phyloP scores from a whole-genome alignment of 2,113 vertebrate genomes.

The Rhinichthys klamathensis region DNA sequence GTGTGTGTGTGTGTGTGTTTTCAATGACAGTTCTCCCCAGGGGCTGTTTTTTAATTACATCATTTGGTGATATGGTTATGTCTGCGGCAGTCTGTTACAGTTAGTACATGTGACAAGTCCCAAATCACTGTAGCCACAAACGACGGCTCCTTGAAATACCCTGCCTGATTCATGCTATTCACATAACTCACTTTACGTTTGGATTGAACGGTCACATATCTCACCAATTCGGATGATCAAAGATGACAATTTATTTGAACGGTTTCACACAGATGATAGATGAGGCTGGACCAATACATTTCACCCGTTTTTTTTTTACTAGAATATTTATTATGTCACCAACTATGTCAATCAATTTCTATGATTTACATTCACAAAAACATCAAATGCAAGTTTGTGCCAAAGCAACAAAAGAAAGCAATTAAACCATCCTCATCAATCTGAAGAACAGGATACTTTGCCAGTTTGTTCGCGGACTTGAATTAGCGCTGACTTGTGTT shows the following conservation, averaged over 20 bases:
- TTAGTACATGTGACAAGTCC: slow-evolving; percentile 29
- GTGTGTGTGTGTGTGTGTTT: slow-evolving; percentile 12
- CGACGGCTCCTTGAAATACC: neutral
- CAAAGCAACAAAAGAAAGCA: slow-evolving; percentile 74
- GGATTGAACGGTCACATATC: neutral
- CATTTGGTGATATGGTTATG: slow-evolving; percentile 34
- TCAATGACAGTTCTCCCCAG: slow-evolving; percentile 38
- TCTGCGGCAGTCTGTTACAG: slow-evolving; percentile 28
- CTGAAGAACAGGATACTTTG: slow-evolving; percentile 62
- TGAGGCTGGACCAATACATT: slow-evolving; percentile 32
- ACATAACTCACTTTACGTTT: neutral
- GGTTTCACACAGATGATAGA: slow-evolving; percentile 26
- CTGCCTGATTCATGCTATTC: slow-evolving; percentile 5
- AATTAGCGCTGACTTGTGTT: slow-evolving; percentile 42
- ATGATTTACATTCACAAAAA: slow-evolving; percentile 65
- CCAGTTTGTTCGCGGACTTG: slow-evolving; percentile 45
- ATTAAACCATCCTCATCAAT: slow-evolving; percentile 73
- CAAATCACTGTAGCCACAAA: slow-evolving; percentile 18
- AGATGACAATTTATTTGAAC: slow-evolving; percentile 5
- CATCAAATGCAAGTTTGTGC: slow-evolving; percentile 50
- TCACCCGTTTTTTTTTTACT: neutral
- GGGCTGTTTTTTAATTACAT: slow-evolving; percentile 53
- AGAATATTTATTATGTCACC: neutral
- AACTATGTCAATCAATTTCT: slow-evolving; percentile 62
- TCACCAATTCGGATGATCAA: neutral